These are phyloP conservation scores for Pandemis cinnamomeana DNA, from an alignment of 2,888 invertebrate species.

Conservation along the genomic window DNA sequence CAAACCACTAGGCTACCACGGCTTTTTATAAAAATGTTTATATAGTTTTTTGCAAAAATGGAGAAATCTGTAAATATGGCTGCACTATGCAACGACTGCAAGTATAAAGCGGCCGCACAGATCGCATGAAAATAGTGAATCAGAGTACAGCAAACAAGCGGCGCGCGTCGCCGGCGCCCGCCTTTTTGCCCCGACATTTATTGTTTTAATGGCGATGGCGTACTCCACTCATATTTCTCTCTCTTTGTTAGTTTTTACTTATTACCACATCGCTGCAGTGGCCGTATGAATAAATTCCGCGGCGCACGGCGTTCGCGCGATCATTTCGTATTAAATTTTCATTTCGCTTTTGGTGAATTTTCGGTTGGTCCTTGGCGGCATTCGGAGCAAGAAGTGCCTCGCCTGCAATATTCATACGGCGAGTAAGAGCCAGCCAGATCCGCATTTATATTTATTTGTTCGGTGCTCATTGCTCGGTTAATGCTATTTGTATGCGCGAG, in stretches of 20 bases:
- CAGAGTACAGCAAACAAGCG: constrained; percentile 25
- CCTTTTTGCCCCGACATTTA: constrained; percentile 64
- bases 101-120: constrained; percentile 8
- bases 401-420: constrained; percentile 67
- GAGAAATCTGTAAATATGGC: no score
- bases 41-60: no score
- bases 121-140: constrained; percentile 42
- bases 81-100: neutral
- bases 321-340: constrained; percentile 72
- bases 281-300: constrained; percentile 69
- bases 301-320: constrained; percentile 54
- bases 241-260: constrained; percentile 72
- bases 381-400: constrained; percentile 44
- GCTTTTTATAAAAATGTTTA: no score
- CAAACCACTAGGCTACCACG: no score
- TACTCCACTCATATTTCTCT: constrained; percentile 66
- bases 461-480: constrained; percentile 5
- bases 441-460: constrained; percentile 44
- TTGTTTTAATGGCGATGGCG: constrained; percentile 70
- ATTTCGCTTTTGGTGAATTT: constrained; percentile 63
- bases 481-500: constrained; percentile 26
- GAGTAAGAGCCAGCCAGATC: constrained; percentile 44
- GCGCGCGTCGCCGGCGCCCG: constrained; percentile 40
- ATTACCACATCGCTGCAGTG: constrained; percentile 63
- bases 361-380: constrained; percentile 45